Percentiles rank a stretch among this genome's conserved stretches.
phyloP scores from a whole-genome alignment of 2,113 vertebrate genomes.

The Neolamprologus cancellatus region DNA sequence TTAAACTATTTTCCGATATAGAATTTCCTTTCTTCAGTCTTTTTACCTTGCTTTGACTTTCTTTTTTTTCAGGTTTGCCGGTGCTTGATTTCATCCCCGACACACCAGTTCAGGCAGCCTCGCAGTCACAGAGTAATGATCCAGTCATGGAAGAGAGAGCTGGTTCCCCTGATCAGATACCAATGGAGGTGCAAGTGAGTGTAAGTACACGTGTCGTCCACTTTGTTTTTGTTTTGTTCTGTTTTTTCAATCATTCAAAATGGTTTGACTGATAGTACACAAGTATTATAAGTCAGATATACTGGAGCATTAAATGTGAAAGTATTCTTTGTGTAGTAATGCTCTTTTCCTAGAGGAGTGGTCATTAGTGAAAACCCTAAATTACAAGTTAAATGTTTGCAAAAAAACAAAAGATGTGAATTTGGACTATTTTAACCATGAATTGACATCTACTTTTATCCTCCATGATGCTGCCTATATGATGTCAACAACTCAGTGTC shows the following conservation, averaged over 20 bases:
- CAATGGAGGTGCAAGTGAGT: constrained; percentile 31
- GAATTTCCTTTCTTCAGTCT: neutral
- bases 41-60: neutral
- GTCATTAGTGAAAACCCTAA: neutral
- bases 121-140: constrained; percentile 39
- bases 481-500: neutral
- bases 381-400: neutral
- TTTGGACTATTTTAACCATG: neutral
- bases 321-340: neutral
- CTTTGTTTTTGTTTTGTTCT: neutral
- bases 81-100: neutral
- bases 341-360: neutral
- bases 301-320: neutral
- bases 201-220: neutral
- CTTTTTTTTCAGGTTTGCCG: constrained; percentile 8
- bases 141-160: constrained; percentile 41
- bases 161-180: neutral
- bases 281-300: neutral
- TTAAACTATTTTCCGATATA: neutral
- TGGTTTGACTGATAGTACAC: neutral
- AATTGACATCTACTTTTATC: neutral
- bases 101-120: constrained; percentile 31
- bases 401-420: neutral
- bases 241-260: neutral
- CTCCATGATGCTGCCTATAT: neutral